Conservation (phyloP, 2,797 vertebrate species). For the Hipposideros larvatus region DNA sequence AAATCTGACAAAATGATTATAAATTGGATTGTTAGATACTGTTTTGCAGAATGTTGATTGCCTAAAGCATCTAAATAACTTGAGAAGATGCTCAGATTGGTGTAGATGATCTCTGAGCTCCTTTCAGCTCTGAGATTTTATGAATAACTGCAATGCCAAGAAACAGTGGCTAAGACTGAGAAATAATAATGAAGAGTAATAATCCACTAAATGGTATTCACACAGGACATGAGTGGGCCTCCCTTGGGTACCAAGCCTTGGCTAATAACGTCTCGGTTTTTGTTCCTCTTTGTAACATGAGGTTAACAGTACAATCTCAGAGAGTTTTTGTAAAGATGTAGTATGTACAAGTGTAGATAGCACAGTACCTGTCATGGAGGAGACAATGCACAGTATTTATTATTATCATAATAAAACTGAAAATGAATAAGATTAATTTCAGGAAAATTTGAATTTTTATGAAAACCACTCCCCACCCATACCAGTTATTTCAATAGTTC, state of each 20-base stretch:
- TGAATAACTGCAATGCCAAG: background rate
- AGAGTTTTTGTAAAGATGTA: constrained; percentile 48
- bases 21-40: background rate
- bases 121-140: constrained; percentile 53
- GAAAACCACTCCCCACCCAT: background rate
- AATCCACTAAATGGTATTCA: background rate
- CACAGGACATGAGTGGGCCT: background rate
- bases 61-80: background rate
- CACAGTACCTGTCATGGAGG: background rate
- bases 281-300: constrained; percentile 34
- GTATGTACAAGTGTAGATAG: background rate
- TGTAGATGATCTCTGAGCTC: background rate
- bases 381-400: background rate
- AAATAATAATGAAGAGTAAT: background rate
- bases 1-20: constrained; percentile 39
- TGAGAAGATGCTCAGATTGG: constrained; percentile 34
- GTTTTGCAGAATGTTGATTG: constrained; percentile 41
- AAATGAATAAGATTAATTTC: constrained; percentile 51
- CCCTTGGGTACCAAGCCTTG: background rate
- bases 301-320: background rate
- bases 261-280: background rate
- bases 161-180: background rate
- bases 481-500: constrained; percentile 15
- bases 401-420: constrained; percentile 27
- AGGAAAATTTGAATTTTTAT: constrained; percentile 32